A percentile compares a stretch with the other conserved stretches of the same genome.
Evolutionary conservation across 2,797 vertebrate species (phyloP).

Genomic region (Discoglossus pictus): DNA sequence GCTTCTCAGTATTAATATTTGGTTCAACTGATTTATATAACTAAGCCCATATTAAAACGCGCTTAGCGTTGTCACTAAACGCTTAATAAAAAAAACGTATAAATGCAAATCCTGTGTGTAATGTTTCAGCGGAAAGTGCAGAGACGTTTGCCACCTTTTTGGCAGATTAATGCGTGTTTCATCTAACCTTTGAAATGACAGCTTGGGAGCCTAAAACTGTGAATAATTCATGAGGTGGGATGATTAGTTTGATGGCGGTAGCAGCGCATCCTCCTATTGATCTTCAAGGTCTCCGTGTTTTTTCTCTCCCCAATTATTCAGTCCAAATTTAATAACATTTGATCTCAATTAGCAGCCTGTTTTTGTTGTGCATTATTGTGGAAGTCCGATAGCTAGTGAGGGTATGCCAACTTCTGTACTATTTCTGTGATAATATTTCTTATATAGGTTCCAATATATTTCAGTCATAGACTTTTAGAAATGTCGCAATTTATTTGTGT

Average conservation of each 20-base stretch:
- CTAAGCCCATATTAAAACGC: no score
- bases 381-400: no score
- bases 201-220: conserved; percentile 54
- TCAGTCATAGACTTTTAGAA: no score
- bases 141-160: conserved; percentile 40
- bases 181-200: conserved; percentile 55
- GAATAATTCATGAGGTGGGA: conserved; percentile 64
- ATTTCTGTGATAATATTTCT: no score
- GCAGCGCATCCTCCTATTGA: conserved; percentile 51
- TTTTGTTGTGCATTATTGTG: neutral
- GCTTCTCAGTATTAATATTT: no score
- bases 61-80: no score
- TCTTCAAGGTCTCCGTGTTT: conserved; percentile 24
- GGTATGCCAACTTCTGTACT: no score
- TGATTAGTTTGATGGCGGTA: conserved; percentile 55
- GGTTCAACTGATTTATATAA: no score
- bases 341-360: conserved; percentile 8
- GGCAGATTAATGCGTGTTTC: conserved; percentile 50
- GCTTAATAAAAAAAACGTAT: no score
- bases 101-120: neutral
- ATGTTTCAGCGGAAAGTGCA: neutral
- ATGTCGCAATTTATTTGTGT: no score
- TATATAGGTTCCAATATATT: no score
- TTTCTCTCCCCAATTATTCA: neutral
- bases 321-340: conserved; percentile 31